Evolutionary conservation across 2,888 invertebrate species (phyloP).

Genomic region (Scaeva pyrastri): DNA sequence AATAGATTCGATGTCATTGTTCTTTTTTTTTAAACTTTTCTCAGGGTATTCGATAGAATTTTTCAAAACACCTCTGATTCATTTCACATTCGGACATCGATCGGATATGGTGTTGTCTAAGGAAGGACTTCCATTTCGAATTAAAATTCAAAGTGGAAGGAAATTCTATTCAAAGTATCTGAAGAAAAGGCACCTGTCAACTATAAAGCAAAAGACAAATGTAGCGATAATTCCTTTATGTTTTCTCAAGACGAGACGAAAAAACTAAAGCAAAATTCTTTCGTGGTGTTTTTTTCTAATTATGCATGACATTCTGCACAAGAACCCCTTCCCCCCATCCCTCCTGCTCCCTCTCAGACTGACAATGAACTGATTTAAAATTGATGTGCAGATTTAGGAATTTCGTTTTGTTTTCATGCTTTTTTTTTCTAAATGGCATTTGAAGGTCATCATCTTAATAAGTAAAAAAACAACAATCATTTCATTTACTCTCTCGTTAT

Average conservation of each 20-base stretch:
- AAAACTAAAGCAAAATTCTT: background rate
- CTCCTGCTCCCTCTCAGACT: no score
- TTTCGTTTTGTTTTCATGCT: slow-evolving; percentile 19
- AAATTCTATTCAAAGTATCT: slow-evolving; percentile 7
- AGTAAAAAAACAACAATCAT: slow-evolving; percentile 55
- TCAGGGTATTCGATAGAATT: slow-evolving; percentile 43
- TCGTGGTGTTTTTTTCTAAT: slow-evolving; percentile 4
- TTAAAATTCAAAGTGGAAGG: background rate
- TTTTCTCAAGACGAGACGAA: background rate
- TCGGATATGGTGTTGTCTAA: slow-evolving; percentile 56
- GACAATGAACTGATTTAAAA: slow-evolving; percentile 49
- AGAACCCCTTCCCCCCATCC: no score
- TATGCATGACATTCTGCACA: slow-evolving; percentile 40
- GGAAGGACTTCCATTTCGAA: slow-evolving; percentile 44
- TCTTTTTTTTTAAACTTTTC: slow-evolving; percentile 4
- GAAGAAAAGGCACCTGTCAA: background rate
- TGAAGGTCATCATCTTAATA: slow-evolving; percentile 77
- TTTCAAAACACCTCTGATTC: slow-evolving; percentile 60
- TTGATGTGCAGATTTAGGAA: background rate
- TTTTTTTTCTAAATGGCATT: slow-evolving; percentile 70
- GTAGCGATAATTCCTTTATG: background rate
- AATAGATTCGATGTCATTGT: slow-evolving; percentile 51
- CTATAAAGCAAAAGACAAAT: background rate
- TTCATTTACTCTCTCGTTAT: slow-evolving; percentile 48
- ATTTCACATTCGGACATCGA: slow-evolving; percentile 57